A percentile compares a stretch with the other conserved stretches of the same genome.
These are phyloP conservation scores for Vanacampus margaritifer DNA, from an alignment of 2,113 vertebrate species.

Conservation along the genomic window DNA sequence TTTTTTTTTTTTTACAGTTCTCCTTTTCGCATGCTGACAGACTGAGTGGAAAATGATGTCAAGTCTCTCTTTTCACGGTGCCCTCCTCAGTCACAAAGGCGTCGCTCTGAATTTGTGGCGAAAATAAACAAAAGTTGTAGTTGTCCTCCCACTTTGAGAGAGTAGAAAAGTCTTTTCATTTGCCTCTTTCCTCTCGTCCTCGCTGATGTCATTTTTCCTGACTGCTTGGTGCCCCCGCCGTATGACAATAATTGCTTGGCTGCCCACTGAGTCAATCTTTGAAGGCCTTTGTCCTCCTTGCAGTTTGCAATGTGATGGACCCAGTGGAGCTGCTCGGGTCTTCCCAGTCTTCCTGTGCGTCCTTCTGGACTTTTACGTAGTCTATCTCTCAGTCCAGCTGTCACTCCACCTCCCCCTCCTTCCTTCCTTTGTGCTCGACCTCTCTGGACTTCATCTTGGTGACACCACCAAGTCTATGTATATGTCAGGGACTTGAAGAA, in stretches of 20 bases:
- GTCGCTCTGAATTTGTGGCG: constrained; percentile 20
- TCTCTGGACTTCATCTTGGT: constrained; percentile 13
- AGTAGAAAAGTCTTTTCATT: constrained; percentile 16
- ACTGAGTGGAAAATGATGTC: constrained; percentile 62
- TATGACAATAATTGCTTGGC: constrained; percentile 11
- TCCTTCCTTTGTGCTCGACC: constrained; percentile 27
- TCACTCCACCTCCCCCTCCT: constrained; percentile 41
- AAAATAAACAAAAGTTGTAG: constrained; percentile 24
- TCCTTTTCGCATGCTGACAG: constrained; percentile 45
- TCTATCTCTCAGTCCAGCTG: constrained; percentile 47
- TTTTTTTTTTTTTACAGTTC: constrained; percentile 9
- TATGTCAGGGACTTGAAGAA: neutral
- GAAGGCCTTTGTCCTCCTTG: constrained; percentile 29
- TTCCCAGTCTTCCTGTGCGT: constrained; percentile 65
- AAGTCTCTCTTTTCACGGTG: constrained; percentile 51
- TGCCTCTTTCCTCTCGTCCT: constrained; percentile 30
- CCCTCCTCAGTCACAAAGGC: constrained; percentile 44
- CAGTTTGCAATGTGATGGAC: constrained; percentile 30
- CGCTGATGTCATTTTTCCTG: constrained; percentile 19
- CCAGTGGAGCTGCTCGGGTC: constrained; percentile 53
- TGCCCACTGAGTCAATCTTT: constrained; percentile 35
- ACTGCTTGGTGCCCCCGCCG: neutral
- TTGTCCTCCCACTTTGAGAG: constrained; percentile 7
- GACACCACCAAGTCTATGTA: neutral
- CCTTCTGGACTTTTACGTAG: constrained; percentile 60